A percentile compares a stretch with the other conserved stretches of the same genome.
Evolutionary conservation across 2,888 invertebrate genomes (phyloP).

Genomic region (Sminthurides aquaticus): DNA sequence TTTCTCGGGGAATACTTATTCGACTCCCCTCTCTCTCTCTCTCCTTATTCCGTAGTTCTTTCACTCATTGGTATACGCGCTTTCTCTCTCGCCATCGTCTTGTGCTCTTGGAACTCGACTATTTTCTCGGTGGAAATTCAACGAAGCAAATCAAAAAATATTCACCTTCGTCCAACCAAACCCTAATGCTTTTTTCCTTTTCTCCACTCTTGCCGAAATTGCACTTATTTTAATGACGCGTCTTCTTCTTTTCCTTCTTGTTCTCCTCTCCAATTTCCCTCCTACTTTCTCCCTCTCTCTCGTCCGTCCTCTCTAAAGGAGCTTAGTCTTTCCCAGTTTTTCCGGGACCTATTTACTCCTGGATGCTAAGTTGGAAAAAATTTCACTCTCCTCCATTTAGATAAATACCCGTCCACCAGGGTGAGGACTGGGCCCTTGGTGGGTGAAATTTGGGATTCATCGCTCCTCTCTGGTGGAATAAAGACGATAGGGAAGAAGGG

Average conservation of each 20-base stretch:
- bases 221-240: slow-evolving; percentile 28
- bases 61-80: slow-evolving; percentile 1
- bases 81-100: slow-evolving; percentile 2
- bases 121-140: slow-evolving; percentile 16
- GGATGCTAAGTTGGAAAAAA: not conserved
- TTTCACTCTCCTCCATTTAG: not conserved
- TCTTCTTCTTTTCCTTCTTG: slow-evolving; percentile 11
- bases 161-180: slow-evolving; percentile 25
- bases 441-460: not conserved
- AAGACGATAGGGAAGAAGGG: not conserved
- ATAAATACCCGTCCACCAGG: not conserved
- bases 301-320: not conserved
- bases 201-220: slow-evolving; percentile 23
- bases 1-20: slow-evolving; percentile 4
- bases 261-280: slow-evolving; percentile 7
- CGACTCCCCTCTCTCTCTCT: slow-evolving; percentile 2
- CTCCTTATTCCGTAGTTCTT: not conserved
- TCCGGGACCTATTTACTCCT: not conserved
- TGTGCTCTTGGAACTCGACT: not conserved
- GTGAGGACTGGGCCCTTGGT: not conserved
- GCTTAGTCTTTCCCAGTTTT: not conserved
- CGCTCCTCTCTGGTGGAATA: not conserved
- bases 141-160: slow-evolving; percentile 27
- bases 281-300: slow-evolving; percentile 14
- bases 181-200: slow-evolving; percentile 20